These are phyloP conservation scores for Novumbra hubbsi DNA, from an alignment of 2,797 vertebrate genomes.

Conservation along the genomic window DNA sequence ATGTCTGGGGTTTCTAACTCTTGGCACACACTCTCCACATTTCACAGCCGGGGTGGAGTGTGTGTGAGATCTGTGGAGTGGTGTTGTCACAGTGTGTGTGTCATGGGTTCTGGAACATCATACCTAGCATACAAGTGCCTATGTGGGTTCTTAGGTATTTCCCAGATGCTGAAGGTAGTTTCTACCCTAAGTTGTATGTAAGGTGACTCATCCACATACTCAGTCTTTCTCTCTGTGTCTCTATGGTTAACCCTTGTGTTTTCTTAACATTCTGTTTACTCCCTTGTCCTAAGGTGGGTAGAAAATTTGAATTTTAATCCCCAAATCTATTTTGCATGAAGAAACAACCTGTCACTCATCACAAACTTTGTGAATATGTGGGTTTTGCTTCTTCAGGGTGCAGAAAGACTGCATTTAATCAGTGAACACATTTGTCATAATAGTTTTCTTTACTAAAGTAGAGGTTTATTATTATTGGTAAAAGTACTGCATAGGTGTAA, in stretches of 20 bases:
- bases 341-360: too few relatives aligned
- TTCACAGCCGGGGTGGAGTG: constrained; percentile 51
- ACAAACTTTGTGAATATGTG: too few relatives aligned
- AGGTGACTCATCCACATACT: constrained; percentile 40
- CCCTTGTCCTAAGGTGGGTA: too few relatives aligned
- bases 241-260: constrained; percentile 15
- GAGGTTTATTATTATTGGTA: too few relatives aligned
- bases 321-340: too few relatives aligned
- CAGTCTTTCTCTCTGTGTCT: constrained; percentile 13
- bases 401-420: too few relatives aligned
- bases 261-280: too few relatives aligned
- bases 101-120: constrained; percentile 1
- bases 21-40: constrained; percentile 69
- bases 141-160: constrained; percentile 46
- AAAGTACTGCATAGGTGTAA: too few relatives aligned
- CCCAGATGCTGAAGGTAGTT: constrained; percentile 53
- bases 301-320: too few relatives aligned
- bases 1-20: constrained; percentile 61
- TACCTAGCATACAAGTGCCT: background rate
- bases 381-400: too few relatives aligned
- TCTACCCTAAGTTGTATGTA: constrained; percentile 47
- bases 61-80: constrained; percentile 50
- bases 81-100: constrained; percentile 14
- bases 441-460: too few relatives aligned
- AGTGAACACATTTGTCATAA: too few relatives aligned